A percentile compares a stretch with the other conserved stretches of the same genome.
These are phyloP conservation scores for Mustelus asterias DNA, from an alignment of 2,113 vertebrate species.

Conservation along the genomic window DNA sequence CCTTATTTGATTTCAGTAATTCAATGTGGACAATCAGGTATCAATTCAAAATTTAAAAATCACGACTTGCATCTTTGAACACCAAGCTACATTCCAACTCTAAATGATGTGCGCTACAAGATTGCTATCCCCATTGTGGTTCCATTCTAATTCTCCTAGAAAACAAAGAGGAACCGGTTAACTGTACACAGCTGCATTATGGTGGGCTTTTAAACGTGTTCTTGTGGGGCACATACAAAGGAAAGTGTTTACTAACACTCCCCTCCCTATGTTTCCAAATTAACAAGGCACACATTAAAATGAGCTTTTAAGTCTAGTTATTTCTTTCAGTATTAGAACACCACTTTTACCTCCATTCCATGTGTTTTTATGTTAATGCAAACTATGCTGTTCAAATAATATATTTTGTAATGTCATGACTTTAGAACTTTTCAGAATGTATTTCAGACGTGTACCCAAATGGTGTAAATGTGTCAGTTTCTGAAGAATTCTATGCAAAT, in stretches of 20 bases:
- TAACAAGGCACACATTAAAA: background rate
- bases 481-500: slow-evolving; percentile 37
- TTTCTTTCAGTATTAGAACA: background rate
- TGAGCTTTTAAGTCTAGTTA: background rate
- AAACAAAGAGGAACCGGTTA: background rate
- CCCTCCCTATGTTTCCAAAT: background rate
- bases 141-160: background rate
- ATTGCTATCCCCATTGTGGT: background rate
- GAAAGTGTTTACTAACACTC: background rate
- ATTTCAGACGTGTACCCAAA: slow-evolving; percentile 4
- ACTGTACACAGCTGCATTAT: background rate
- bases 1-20: background rate
- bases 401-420: slow-evolving; percentile 28
- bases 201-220: background rate
- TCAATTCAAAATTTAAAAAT: background rate
- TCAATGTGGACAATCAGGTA: background rate
- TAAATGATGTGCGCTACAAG: background rate
- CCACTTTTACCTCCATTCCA: slow-evolving; percentile 19
- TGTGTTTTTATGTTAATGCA: slow-evolving; percentile 9
- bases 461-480: slow-evolving; percentile 20
- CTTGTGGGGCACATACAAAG: background rate
- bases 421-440: slow-evolving; percentile 7
- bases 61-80: background rate
- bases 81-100: background rate
- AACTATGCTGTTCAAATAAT: slow-evolving; percentile 26